phyloP scores from a whole-genome alignment of 2,113 vertebrate species.

The Cyanistes caeruleus region DNA sequence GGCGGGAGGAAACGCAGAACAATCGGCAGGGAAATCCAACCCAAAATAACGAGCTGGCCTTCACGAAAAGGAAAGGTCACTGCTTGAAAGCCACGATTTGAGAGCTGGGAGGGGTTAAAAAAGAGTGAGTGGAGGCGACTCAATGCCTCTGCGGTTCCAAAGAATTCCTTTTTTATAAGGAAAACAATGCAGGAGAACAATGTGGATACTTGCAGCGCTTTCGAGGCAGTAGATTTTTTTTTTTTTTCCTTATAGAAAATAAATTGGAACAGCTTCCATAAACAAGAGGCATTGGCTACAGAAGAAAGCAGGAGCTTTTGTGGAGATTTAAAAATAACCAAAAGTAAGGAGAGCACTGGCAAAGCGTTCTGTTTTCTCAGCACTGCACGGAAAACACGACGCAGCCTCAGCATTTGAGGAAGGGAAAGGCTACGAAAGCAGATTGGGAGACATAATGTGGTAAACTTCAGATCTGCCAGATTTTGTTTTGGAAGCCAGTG shows the following conservation, averaged over 20 bases:
- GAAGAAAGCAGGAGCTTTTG: slow-evolving; percentile 35
- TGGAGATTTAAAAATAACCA: slow-evolving; percentile 45
- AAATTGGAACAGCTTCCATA: slow-evolving; percentile 25
- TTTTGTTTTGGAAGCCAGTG: slow-evolving; percentile 3
- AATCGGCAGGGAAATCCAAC: slow-evolving; percentile 59
- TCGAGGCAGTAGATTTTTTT: neutral
- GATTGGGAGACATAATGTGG: slow-evolving; percentile 46
- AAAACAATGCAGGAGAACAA: slow-evolving; percentile 40
- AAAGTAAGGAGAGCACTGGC: neutral
- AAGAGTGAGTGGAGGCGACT: neutral
- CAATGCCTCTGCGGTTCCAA: neutral
- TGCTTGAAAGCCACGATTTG: slow-evolving; percentile 8
- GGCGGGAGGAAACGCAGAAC: neutral
- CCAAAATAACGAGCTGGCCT: slow-evolving; percentile 39
- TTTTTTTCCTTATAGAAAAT: neutral
- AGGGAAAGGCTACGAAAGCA: slow-evolving; percentile 14
- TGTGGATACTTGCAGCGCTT: neutral
- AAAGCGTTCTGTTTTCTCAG: neutral
- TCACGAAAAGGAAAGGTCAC: slow-evolving; percentile 20
- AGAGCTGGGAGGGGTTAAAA: neutral
- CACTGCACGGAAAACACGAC: neutral
- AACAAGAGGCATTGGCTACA: slow-evolving; percentile 28
- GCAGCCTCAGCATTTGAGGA: neutral
- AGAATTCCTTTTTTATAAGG: slow-evolving; percentile 9
- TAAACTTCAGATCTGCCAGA: neutral